Conservation (phyloP, 2,113 vertebrate genomes). For the Eurypyga helias region DNA sequence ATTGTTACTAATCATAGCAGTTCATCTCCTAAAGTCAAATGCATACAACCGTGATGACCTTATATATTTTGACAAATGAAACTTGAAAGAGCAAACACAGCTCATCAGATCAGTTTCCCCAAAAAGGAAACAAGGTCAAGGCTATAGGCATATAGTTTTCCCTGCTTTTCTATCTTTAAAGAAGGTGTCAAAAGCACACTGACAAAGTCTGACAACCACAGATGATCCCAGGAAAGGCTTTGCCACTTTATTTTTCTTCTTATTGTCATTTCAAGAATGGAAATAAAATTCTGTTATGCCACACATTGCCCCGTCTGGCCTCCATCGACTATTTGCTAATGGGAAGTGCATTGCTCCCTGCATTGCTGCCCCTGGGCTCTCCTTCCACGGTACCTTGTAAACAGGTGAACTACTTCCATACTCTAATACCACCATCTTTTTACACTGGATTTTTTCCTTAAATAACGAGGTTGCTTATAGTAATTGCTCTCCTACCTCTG, state of each 20-base stretch:
- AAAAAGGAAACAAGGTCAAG: slow-evolving; percentile 50
- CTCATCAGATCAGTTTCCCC: slow-evolving; percentile 21
- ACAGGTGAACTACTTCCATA: neutral
- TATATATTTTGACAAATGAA: slow-evolving; percentile 59
- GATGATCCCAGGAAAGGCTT: slow-evolving; percentile 52
- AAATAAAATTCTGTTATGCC: slow-evolving; percentile 65
- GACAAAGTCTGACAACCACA: slow-evolving; percentile 65
- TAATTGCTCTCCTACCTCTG: neutral
- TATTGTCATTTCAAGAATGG: slow-evolving; percentile 61
- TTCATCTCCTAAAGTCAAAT: slow-evolving; percentile 56
- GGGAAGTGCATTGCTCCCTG: neutral
- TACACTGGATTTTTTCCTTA: neutral
- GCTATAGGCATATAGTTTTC: neutral
- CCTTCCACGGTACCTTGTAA: slow-evolving; percentile 7
- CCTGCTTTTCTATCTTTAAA: slow-evolving; percentile 30
- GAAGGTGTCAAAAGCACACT: slow-evolving; percentile 51
- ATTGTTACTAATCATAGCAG: slow-evolving; percentile 55
- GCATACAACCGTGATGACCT: slow-evolving; percentile 3
- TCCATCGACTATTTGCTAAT: slow-evolving; percentile 40
- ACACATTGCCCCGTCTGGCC: neutral
- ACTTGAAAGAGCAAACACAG: slow-evolving; percentile 53
- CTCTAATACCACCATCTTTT: neutral
- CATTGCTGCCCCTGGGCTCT: neutral
- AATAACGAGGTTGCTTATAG: neutral
- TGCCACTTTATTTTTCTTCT: slow-evolving; percentile 20